Conservation (phyloP, 2,888 invertebrate species). For the Sepiola atlantica region DNA sequence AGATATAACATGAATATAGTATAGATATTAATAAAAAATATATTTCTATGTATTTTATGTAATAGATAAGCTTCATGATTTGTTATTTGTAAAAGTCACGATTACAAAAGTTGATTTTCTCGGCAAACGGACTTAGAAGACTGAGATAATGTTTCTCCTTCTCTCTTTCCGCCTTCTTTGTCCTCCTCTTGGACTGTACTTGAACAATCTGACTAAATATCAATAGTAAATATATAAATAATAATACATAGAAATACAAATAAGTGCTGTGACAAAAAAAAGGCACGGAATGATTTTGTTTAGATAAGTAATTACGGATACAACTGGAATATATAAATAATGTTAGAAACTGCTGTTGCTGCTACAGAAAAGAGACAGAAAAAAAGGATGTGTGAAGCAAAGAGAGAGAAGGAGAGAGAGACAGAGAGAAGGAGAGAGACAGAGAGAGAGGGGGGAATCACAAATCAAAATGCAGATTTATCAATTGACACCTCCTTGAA, state of each 20-base stretch:
- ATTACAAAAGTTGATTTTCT: not conserved
- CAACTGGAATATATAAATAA: not conserved
- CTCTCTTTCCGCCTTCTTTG: not conserved
- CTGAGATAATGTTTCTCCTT: not conserved
- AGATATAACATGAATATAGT: no score
- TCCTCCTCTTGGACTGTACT: not conserved
- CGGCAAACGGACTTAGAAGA: not conserved
- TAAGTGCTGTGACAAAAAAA: not conserved
- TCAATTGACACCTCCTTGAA: slow-evolving; percentile 32
- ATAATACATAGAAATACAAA: not conserved
- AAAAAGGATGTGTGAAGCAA: not conserved
- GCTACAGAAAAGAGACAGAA: not conserved
- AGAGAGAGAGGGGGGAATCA: not conserved
- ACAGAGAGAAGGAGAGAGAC: not conserved
- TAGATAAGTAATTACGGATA: not conserved
- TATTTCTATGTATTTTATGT: no score
- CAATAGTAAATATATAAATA: not conserved
- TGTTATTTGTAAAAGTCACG: not conserved
- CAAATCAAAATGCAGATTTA: slow-evolving; percentile 32
- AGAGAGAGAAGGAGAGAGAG: not conserved
- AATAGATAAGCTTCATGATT: no score
- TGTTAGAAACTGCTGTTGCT: not conserved
- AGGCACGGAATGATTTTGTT: not conserved
- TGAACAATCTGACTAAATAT: not conserved
- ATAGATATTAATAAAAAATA: no score